Base-by-base conservation (phyloP, 1,140 invertebrate species). In the Batillaria attramentaria region DNA sequence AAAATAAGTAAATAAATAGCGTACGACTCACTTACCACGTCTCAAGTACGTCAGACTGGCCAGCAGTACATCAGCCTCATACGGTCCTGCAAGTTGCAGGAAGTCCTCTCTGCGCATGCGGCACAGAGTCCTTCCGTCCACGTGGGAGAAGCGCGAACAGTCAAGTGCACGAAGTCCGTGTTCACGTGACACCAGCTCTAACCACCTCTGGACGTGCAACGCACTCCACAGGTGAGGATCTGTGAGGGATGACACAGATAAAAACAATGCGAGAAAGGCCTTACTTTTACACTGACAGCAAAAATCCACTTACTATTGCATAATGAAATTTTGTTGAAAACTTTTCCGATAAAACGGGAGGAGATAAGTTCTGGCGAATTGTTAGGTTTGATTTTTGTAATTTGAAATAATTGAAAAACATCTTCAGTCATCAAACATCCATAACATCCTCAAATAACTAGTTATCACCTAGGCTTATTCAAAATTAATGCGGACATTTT, bases 191-290 rank as follows among this genome's bases (percentile, higher is more conserved):
- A 93, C 92, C 94, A 94, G 95, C 28, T 90, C 91, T 37, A 95
- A 86, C 94, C 94, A 95, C 33, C 93, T 92, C 66, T 88, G 87
- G 62, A 95, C 93, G 85, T 95, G 93, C 39, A 87, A 89, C 2
- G 89, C 83, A 57, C 90, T 93, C 94, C 94, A 95, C 83, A 93
- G 92, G 39, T 92, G 90, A n/a, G 94, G 94, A 92, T 95, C 94
- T 92, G 86, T 69, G 66, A n/a, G 16, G 43, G 16, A 66, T n/a
- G 13, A 24, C 41, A 42, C 18, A 69, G 16, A 66, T n/a, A 18
- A 24, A 69, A 42, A 41, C 39, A 70, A 70, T 4, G 24, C 66
- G 42, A n/a, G n/a, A n/a, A n/a, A n/a, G n/a, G n/a, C n/a, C n/a
- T n/a, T n/a, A n/a, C n/a, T n/a, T n/a, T n/a, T n/a, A n/a, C n/a